Percentiles rank a stretch among this genome's conserved stretches.
phyloP scores from a whole-genome alignment of 2,888 invertebrate species.

The Leptinotarsa haldemani region DNA sequence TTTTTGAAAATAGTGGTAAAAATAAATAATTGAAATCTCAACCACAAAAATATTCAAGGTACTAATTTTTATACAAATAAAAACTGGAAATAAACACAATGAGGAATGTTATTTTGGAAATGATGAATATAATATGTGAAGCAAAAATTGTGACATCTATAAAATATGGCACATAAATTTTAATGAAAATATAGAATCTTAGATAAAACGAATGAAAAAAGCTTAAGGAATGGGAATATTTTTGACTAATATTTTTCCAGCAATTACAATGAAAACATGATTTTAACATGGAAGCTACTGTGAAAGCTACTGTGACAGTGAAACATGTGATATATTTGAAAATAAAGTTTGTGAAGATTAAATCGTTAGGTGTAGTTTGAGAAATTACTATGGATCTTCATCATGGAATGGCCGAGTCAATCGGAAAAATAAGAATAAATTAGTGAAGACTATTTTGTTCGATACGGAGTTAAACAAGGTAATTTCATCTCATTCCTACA shows the following conservation, averaged over 20 bases:
- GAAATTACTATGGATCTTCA: no score
- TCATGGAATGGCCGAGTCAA: no score
- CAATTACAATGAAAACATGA: neutral
- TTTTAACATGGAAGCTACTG: no score
- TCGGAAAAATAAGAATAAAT: neutral
- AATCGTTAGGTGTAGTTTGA: no score
- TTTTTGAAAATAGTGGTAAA: no score
- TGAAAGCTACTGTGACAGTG: no score
- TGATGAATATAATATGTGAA: no score
- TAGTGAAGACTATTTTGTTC: neutral
- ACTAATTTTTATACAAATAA: no score
- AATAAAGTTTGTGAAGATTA: no score
- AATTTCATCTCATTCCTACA: neutral
- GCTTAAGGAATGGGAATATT: neutral
- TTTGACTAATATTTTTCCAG: neutral
- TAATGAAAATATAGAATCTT: neutral
- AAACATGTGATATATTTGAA: no score
- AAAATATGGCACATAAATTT: neutral
- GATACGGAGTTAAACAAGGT: neutral
- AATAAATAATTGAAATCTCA: no score
- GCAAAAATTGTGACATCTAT: conserved; percentile 24
- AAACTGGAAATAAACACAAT: neutral
- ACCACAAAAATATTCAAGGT: no score
- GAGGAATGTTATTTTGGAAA: neutral
- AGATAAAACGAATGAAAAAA: neutral